A percentile compares a stretch with the other conserved stretches of the same genome.
Evolutionary conservation across 2,888 invertebrate species (phyloP).

Genomic region (Papilio gigon): DNA sequence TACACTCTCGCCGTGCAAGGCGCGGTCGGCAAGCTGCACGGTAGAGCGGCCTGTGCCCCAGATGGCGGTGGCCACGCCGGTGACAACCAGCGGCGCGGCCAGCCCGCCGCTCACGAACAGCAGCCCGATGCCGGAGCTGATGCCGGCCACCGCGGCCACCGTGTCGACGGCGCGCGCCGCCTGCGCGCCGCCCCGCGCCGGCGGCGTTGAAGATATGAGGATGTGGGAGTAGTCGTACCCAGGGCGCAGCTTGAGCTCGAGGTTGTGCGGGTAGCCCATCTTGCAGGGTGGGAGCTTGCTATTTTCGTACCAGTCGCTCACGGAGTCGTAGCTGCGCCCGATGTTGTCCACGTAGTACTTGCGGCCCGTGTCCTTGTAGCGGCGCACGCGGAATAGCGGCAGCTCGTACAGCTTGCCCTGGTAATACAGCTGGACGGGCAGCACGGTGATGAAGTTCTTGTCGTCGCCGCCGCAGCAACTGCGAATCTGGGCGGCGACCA

Average conservation of each 20-base stretch:
- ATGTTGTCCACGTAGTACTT: constrained; percentile 45
- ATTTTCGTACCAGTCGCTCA: constrained; percentile 43
- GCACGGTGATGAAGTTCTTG: constrained; percentile 45
- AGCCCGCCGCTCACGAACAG: constrained; percentile 46
- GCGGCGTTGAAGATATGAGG: constrained; percentile 41
- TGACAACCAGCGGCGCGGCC: constrained; percentile 45
- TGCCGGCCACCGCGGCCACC: constrained; percentile 45
- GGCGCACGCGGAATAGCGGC: constrained; percentile 46
- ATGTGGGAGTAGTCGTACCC: constrained; percentile 43
- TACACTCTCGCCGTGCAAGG: constrained; percentile 46
- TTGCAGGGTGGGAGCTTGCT: constrained; percentile 46
- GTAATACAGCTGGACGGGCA: constrained; percentile 47
- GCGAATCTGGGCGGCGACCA: constrained; percentile 46
- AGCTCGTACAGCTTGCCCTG: constrained; percentile 48
- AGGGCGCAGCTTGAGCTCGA: constrained; percentile 42
- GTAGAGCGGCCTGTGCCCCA: constrained; percentile 46
- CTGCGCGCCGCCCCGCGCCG: constrained; percentile 40
- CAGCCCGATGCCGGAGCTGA: constrained; percentile 45
- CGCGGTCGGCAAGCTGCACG: constrained; percentile 47
- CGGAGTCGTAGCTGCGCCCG: constrained; percentile 43
- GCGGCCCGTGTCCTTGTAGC: constrained; percentile 39
- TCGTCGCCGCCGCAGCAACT: constrained; percentile 45
- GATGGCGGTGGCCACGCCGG: constrained; percentile 43
- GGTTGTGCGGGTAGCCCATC: constrained; percentile 45
- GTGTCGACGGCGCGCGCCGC: constrained; percentile 43